Evolutionary conservation across 2,113 vertebrate genomes (phyloP).

Genomic region (Barnardius zonarius): DNA sequence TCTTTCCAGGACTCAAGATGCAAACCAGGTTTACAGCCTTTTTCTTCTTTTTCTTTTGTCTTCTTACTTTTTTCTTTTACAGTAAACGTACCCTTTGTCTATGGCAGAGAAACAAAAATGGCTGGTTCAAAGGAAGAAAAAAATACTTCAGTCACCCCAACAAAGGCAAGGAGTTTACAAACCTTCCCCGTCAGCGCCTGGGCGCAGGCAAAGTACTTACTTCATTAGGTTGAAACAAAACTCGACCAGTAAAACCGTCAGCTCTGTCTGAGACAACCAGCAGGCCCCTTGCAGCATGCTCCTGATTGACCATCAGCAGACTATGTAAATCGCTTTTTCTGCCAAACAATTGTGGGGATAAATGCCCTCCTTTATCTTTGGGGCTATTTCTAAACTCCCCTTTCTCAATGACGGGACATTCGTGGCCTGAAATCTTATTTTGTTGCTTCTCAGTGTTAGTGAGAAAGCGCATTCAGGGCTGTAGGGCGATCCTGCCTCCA

Average conservation of each 20-base stretch:
- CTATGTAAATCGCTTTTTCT: slow-evolving; percentile 62
- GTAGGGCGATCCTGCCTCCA: not conserved
- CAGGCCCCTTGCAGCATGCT: slow-evolving; percentile 45
- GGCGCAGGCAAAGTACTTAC: slow-evolving; percentile 25
- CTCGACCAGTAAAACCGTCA: slow-evolving; percentile 45
- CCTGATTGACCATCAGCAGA: slow-evolving; percentile 51
- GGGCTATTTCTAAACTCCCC: slow-evolving; percentile 51
- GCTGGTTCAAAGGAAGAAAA: slow-evolving; percentile 49
- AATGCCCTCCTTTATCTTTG: slow-evolving; percentile 59
- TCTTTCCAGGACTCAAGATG: slow-evolving; percentile 62
- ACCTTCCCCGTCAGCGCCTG: slow-evolving; percentile 21
- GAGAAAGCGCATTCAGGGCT: not conserved
- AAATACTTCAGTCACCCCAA: slow-evolving; percentile 60
- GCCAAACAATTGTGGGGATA: slow-evolving; percentile 46
- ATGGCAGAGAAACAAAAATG: slow-evolving; percentile 47
- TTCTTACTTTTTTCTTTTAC: not conserved
- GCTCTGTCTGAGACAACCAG: slow-evolving; percentile 34
- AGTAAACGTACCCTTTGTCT: slow-evolving; percentile 49
- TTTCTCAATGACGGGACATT: slow-evolving; percentile 30
- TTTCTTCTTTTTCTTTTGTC: not conserved
- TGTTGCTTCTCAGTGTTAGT: not conserved
- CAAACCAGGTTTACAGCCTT: slow-evolving; percentile 57
- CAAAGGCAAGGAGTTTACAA: slow-evolving; percentile 62
- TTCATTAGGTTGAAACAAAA: slow-evolving; percentile 66
- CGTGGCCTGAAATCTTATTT: slow-evolving; percentile 11